A percentile compares a stretch with the other conserved stretches of the same genome.
These are phyloP conservation scores for Acronicta aceris DNA, from an alignment of 2,888 invertebrate species.

Conservation along the genomic window DNA sequence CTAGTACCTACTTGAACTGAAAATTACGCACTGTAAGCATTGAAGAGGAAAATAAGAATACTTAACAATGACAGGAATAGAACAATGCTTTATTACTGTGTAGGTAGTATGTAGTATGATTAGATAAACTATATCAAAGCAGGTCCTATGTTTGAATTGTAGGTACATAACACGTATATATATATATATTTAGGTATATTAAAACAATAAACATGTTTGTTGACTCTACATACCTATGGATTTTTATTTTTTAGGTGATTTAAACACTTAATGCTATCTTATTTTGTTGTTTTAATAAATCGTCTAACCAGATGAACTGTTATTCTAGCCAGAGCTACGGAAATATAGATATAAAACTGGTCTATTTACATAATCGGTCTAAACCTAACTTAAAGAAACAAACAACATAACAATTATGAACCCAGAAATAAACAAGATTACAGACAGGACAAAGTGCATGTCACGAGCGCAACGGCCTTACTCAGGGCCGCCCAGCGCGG, in stretches of 20 bases:
- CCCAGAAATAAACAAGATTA: conserved; percentile 72
- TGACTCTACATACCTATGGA: neutral
- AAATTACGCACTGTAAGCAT: neutral
- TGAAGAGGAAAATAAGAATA: neutral
- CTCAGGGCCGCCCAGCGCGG: conserved; percentile 85
- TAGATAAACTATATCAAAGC: no score
- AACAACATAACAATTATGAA: conserved; percentile 61
- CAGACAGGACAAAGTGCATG: conserved; percentile 84
- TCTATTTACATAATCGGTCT: neutral
- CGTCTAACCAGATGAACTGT: neutral
- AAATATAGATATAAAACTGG: neutral
- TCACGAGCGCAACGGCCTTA: conserved; percentile 88
- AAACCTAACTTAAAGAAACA: conserved; percentile 37
- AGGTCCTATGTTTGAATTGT: no score
- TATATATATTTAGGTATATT: neutral
- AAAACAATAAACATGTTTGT: neutral
- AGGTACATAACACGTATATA: no score
- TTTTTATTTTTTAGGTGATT: neutral
- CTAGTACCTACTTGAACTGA: neutral
- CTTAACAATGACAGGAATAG: neutral
- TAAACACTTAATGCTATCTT: no score
- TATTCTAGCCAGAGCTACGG: neutral
- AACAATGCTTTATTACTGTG: neutral
- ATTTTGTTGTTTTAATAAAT: neutral
- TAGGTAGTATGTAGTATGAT: no score